phyloP scores from a whole-genome alignment of 2,113 vertebrate species.

The Formicarius rufipectus region DNA sequence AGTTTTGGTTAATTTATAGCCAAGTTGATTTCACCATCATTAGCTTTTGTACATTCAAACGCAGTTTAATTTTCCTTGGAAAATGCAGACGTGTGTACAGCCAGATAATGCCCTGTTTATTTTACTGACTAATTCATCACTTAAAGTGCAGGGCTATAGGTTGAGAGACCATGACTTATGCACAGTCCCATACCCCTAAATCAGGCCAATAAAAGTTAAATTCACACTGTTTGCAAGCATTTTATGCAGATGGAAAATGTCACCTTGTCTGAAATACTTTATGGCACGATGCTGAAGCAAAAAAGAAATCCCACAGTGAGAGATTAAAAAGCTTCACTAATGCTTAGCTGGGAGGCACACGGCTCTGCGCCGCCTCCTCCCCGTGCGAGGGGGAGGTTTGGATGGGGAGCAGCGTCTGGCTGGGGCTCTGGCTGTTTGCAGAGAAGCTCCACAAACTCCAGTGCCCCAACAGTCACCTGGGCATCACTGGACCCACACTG shows the following conservation, averaged over 20 bases:
- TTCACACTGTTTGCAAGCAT: slow-evolving; percentile 66
- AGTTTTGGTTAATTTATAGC: slow-evolving; percentile 12
- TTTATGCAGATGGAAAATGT: slow-evolving; percentile 71
- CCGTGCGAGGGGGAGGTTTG: neutral
- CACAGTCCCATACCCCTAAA: slow-evolving; percentile 56
- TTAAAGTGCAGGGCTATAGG: slow-evolving; percentile 57
- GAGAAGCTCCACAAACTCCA: neutral
- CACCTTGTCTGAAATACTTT: slow-evolving; percentile 69
- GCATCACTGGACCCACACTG: fast-evolving
- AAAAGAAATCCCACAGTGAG: slow-evolving; percentile 63
- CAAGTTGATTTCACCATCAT: slow-evolving; percentile 24
- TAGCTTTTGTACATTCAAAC: slow-evolving; percentile 14
- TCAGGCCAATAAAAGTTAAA: slow-evolving; percentile 68
- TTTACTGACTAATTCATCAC: slow-evolving; percentile 69
- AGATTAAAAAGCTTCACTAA: slow-evolving; percentile 61
- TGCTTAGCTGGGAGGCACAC: slow-evolving; percentile 43
- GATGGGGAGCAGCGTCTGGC: neutral
- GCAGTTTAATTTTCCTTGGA: slow-evolving; percentile 56
- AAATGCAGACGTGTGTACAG: slow-evolving; percentile 54
- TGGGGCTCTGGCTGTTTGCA: neutral
- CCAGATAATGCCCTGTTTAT: slow-evolving; percentile 65
- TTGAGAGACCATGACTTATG: slow-evolving; percentile 63
- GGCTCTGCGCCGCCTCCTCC: neutral
- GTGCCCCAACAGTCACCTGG: fast-evolving
- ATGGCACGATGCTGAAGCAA: slow-evolving; percentile 9